Percentiles rank a stretch among this genome's conserved stretches.
phyloP scores from a whole-genome alignment of 2,113 vertebrate species.

The Salvelinus sp. region DNA sequence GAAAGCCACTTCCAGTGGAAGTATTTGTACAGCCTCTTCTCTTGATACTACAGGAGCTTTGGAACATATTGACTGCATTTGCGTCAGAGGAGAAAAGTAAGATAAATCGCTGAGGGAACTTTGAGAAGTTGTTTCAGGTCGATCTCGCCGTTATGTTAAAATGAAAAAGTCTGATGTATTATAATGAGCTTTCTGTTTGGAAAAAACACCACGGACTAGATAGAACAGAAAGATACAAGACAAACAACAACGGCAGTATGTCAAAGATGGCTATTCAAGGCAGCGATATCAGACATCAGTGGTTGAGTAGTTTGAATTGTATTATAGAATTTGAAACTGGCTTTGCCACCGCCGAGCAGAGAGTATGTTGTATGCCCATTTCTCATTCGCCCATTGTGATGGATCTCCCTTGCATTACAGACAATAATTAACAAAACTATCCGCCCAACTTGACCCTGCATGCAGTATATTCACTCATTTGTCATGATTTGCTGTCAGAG shows the following conservation, averaged over 20 bases:
- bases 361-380: background rate
- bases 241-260: background rate
- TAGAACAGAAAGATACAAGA: background rate
- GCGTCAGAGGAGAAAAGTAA: background rate
- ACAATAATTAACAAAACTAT: conserved; percentile 26
- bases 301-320: no score
- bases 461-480: conserved; percentile 33
- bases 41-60: background rate
- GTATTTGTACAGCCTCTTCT: background rate
- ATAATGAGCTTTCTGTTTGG: background rate
- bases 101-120: background rate
- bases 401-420: conserved; percentile 5
- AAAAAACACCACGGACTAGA: background rate
- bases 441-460: background rate
- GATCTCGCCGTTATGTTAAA: conserved; percentile 1
- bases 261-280: background rate
- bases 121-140: conserved; percentile 4
- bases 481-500: conserved; percentile 34
- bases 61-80: background rate
- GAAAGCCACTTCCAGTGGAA: background rate
- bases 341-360: background rate
- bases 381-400: background rate
- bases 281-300: no score
- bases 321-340: no score
- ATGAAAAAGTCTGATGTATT: conserved; percentile 1